These are phyloP conservation scores for Caenorhabditis angaria DNA, from an alignment of 2,888 invertebrate species.

Conservation along the genomic window DNA sequence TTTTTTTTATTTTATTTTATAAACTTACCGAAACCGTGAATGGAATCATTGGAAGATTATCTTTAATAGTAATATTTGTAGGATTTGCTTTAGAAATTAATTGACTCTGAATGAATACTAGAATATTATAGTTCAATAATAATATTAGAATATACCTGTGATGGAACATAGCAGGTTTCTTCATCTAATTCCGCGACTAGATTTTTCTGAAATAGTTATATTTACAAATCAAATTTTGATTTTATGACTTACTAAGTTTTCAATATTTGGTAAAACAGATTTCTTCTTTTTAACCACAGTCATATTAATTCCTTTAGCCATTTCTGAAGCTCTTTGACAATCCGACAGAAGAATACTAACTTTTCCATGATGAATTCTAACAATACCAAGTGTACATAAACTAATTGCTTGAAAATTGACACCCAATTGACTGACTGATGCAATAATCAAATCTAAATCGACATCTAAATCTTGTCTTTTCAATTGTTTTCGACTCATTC, in stretches of 20 bases:
- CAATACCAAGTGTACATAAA: constrained; percentile 3
- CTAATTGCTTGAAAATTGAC: not conserved
- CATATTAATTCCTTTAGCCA: not conserved
- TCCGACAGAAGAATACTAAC: not conserved
- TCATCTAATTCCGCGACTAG: not conserved
- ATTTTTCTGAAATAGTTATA: not conserved
- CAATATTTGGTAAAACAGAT: not conserved
- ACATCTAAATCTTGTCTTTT: constrained; percentile 7
- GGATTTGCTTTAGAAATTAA: not conserved
- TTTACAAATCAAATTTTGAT: not conserved
- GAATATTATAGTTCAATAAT: not conserved
- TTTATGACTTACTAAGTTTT: not conserved
- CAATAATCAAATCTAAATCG: not conserved
- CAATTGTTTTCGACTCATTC: constrained; percentile 2
- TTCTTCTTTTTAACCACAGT: not conserved
- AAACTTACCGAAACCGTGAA: not conserved
- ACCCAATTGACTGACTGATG: not conserved
- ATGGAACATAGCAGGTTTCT: not conserved
- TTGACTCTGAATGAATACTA: not conserved
- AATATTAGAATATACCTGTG: not conserved
- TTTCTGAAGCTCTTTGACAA: constrained; percentile 4
- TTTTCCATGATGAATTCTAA: constrained; percentile 5
- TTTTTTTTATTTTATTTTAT: not conserved
- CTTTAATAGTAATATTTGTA: not conserved
- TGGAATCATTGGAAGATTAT: not conserved